phyloP scores from a whole-genome alignment of 2,797 vertebrate species.

The Galaxias olidus region DNA sequence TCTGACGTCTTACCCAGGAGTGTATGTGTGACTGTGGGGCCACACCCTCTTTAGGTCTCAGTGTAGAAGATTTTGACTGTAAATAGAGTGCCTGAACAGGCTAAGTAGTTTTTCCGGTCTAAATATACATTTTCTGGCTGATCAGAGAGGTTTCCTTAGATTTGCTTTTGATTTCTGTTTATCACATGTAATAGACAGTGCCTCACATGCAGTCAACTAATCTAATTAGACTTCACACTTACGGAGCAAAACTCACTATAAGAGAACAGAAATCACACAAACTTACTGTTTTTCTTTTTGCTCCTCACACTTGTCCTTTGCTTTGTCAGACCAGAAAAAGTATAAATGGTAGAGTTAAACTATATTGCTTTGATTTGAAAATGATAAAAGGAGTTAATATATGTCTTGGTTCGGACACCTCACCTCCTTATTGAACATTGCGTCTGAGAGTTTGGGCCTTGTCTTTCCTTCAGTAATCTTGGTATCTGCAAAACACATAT shows the following conservation, averaged over 20 bases:
- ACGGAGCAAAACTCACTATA: not conserved
- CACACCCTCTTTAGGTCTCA: constrained; percentile 9
- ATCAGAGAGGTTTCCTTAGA: too few relatives aligned
- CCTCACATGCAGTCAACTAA: not conserved
- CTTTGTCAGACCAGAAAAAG: constrained; percentile 39
- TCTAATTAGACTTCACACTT: too few relatives aligned
- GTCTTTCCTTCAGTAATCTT: constrained; percentile 65
- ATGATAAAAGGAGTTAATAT: not conserved
- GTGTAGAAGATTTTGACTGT: constrained; percentile 6
- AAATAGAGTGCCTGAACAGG: not conserved
- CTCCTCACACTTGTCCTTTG: constrained; percentile 68
- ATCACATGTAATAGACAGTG: not conserved
- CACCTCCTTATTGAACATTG: constrained; percentile 75
- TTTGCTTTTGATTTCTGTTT: not conserved
- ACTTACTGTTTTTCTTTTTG: constrained; percentile 68
- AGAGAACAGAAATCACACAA: not conserved
- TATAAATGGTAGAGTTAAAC: not conserved
- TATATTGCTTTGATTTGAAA: not conserved
- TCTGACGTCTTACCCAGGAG: not conserved
- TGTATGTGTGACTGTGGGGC: not conserved
- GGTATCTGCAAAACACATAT: constrained; percentile 57
- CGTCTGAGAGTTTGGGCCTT: constrained; percentile 76
- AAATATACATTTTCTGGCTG: too few relatives aligned
- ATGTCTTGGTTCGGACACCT: not conserved
- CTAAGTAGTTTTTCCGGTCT: too few relatives aligned